Base-by-base conservation (phyloP, 1,140 invertebrate species). In the Meloidogyne chitwoodi region DNA sequence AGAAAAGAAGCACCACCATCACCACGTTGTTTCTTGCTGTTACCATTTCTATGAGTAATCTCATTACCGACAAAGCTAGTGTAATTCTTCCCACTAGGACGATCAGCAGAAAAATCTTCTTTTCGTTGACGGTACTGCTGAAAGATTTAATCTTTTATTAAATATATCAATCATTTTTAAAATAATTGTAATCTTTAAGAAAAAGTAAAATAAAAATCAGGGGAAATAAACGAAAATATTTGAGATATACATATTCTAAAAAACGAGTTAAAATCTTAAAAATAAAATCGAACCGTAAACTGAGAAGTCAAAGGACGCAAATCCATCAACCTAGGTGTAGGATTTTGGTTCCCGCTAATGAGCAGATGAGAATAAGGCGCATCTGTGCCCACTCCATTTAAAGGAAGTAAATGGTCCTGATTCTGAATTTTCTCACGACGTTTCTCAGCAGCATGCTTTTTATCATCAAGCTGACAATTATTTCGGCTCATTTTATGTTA, bases 61-160 rank as follows among this genome's bases (percentile, higher is more conserved):
- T 31, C 29, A 19, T 74, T 74, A n/a, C 12, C n/a, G 5, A 44
- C 71, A 29, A 74, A 74, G 22, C 65, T 74, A 16, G 71, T 74
- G 22, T 74, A 74, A 8, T 74, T 24, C 26, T 3, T 19, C 26
- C 71, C 71, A 56, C 65, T 44, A 19, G 65, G 71, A 38, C 71
- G 71, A 19, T 74, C 71, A 29, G 26, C 64, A 24, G 71, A 64
- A 56, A 74, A 74, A 34, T 74, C 71, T 8, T 64, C 71, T 29
- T 71, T 74, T 27, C 61, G 71, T 29, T 63, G 34, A 11, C 71
- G 71, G 62, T 71, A 74, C 16, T 74, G 38, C 71, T 74, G 5
- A 6, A 72, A 29, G 22, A 26, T 14, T 68, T 24, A 34, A 34
- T 26, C 27, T 66, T 16, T 31, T 4, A 27, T 66, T 66, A 19